Evolutionary conservation across 2,888 invertebrate genomes (phyloP).

Genomic region (Drosophila nr. perissopoda): DNA sequence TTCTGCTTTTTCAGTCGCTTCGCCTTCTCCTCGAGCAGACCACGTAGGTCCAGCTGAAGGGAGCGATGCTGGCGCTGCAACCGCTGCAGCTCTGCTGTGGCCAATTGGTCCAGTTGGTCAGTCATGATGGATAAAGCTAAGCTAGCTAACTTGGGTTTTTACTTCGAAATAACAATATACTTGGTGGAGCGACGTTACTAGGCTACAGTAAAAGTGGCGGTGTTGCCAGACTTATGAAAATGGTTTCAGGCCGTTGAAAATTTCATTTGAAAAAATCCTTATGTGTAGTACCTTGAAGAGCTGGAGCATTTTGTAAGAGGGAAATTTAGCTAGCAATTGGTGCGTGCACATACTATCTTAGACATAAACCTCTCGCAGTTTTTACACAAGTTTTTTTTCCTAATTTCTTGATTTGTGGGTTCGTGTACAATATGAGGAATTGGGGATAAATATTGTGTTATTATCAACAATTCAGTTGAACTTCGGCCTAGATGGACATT

Average conservation of each 20-base stretch:
- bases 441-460: background rate
- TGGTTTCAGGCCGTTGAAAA: background rate
- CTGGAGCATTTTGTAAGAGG: background rate
- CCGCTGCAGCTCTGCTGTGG: constrained; percentile 90
- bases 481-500: background rate
- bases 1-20: constrained; percentile 83
- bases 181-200: constrained; percentile 22
- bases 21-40: constrained; percentile 81
- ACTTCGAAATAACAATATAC: constrained; percentile 10
- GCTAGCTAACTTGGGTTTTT: background rate
- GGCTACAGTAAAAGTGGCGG: constrained; percentile 19
- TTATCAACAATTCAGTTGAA: background rate
- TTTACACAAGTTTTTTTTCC: background rate
- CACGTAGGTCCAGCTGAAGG: constrained; percentile 79
- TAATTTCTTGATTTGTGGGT: background rate
- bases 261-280: background rate
- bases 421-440: background rate
- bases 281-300: background rate
- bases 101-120: constrained; percentile 91
- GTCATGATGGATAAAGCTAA: constrained; percentile 64
- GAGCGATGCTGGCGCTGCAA: constrained; percentile 88
- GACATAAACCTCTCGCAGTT: background rate
- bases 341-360: background rate
- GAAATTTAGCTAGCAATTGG: background rate
- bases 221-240: background rate